A percentile compares a stretch with the other conserved stretches of the same genome.
Evolutionary conservation across 2,113 vertebrate genomes (phyloP).

Genomic region (Dicentrarchus labrax): DNA sequence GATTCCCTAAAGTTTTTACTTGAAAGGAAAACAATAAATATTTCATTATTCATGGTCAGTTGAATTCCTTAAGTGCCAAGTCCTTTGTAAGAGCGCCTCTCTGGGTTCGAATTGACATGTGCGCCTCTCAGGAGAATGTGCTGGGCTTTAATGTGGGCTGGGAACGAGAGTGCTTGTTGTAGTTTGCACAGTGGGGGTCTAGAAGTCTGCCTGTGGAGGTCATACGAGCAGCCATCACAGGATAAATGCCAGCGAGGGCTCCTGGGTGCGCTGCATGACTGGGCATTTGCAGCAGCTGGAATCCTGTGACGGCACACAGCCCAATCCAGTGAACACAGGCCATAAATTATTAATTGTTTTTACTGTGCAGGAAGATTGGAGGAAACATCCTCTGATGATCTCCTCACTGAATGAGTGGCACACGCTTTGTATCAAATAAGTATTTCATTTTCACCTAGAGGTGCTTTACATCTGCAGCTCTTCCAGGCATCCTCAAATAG

Average conservation of each 20-base stretch:
- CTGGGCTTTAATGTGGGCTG: conserved; percentile 37
- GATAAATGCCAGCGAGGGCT: conserved; percentile 51
- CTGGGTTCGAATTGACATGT: conserved; percentile 56
- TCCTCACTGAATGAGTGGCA: not conserved
- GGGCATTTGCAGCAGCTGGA: conserved; percentile 59
- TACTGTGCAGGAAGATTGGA: conserved; percentile 13
- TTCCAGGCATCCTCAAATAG: not conserved
- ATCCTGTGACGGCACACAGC: conserved; percentile 19
- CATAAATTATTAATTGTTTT: conserved; percentile 54
- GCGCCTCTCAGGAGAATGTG: conserved; percentile 54
- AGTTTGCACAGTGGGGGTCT: conserved; percentile 55
- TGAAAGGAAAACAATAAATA: conserved; percentile 73
- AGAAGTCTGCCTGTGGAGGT: conserved; percentile 48
- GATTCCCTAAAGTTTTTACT: conserved; percentile 63
- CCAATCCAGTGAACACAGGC: conserved; percentile 28
- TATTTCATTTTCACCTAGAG: conserved; percentile 20
- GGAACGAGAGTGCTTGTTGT: conserved; percentile 61
- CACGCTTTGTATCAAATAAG: not conserved
- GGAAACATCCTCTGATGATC: conserved; percentile 26
- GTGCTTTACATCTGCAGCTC: not conserved
- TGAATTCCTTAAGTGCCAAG: conserved; percentile 57
- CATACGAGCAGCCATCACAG: conserved; percentile 26
- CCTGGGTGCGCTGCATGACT: conserved; percentile 40
- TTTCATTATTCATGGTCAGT: conserved; percentile 73
- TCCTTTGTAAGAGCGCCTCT: conserved; percentile 54